A percentile compares a stretch with the other conserved stretches of the same genome.
phyloP scores from a whole-genome alignment of 2,113 vertebrate genomes.

The Misgurnus mizolepis region DNA sequence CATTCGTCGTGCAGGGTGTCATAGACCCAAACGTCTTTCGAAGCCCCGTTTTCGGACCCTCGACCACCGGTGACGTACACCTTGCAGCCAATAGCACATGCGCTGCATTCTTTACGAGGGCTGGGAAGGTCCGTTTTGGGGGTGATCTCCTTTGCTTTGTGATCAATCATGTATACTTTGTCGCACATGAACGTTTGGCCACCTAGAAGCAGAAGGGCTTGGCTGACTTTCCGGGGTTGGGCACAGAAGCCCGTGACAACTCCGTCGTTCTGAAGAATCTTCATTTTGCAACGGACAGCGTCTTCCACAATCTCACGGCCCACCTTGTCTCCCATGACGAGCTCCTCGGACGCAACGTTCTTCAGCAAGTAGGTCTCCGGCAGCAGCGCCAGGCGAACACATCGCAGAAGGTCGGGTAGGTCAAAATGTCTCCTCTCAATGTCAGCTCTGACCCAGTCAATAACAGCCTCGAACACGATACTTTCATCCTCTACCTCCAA shows the following conservation, averaged over 20 bases:
- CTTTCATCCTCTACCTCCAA: constrained; percentile 84
- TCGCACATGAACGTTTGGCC: constrained; percentile 86
- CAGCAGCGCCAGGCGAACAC: constrained; percentile 78
- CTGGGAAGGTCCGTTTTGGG: constrained; percentile 84
- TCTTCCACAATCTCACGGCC: constrained; percentile 82
- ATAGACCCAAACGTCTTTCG: constrained; percentile 85
- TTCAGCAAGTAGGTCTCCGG: constrained; percentile 78
- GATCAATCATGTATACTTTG: constrained; percentile 83
- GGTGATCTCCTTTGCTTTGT: constrained; percentile 81
- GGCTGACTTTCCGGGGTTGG: constrained; percentile 80
- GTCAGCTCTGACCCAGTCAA: constrained; percentile 82
- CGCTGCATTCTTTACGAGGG: constrained; percentile 83
- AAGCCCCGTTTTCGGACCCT: constrained; percentile 82
- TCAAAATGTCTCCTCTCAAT: constrained; percentile 69
- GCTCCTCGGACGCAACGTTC: constrained; percentile 75
- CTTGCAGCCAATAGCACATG: constrained; percentile 83
- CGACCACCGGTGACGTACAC: constrained; percentile 83
- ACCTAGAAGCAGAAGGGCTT: constrained; percentile 80
- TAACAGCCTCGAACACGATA: constrained; percentile 81
- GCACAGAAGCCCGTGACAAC: constrained; percentile 82
- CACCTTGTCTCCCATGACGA: constrained; percentile 79
- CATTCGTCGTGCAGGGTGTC: constrained; percentile 84
- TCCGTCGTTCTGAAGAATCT: constrained; percentile 83
- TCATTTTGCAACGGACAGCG: constrained; percentile 80
- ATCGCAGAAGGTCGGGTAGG: constrained; percentile 77